Evolutionary conservation across 2,113 vertebrate species (phyloP).

Genomic region (Limnothrissa miodon): DNA sequence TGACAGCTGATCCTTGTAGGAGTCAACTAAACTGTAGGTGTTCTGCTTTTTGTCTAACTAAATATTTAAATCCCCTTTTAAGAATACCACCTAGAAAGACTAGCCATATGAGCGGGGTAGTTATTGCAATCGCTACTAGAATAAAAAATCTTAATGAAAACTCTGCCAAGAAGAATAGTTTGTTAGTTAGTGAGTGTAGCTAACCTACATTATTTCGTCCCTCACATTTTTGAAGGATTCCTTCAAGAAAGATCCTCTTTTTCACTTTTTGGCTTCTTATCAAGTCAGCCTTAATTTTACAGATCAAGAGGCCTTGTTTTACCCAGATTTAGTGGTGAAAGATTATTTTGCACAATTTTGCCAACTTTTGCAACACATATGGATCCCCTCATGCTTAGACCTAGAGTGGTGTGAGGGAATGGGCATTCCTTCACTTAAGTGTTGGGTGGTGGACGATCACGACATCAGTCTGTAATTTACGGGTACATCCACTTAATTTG

Average conservation of each 20-base stretch:
- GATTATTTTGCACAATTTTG: not conserved
- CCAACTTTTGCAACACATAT: not conserved
- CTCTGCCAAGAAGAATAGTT: not conserved
- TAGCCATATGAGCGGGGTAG: not conserved
- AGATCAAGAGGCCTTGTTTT: not conserved
- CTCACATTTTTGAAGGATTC: not conserved
- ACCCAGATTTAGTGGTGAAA: not conserved
- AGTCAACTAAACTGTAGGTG: slow-evolving; percentile 10
- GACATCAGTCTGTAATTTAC: not conserved
- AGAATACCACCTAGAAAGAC: not conserved
- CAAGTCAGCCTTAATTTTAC: not conserved
- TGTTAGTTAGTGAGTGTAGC: not conserved
- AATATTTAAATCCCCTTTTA: not conserved
- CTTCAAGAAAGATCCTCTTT: not conserved
- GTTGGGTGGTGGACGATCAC: not conserved
- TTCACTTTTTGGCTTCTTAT: not conserved
- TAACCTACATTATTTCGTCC: not conserved
- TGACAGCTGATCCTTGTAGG: not conserved
- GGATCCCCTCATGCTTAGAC: not conserved
- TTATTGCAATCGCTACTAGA: not conserved
- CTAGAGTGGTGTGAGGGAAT: not conserved
- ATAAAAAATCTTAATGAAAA: not conserved
- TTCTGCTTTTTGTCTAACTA: not conserved
- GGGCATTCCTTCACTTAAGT: not conserved
- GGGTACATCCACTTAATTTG: slow-evolving; percentile 14